Evolutionary conservation across 2,797 vertebrate species (phyloP), one percentile per base, ranked within the genome.

Genomic region (Pristis pectinata): DNA sequence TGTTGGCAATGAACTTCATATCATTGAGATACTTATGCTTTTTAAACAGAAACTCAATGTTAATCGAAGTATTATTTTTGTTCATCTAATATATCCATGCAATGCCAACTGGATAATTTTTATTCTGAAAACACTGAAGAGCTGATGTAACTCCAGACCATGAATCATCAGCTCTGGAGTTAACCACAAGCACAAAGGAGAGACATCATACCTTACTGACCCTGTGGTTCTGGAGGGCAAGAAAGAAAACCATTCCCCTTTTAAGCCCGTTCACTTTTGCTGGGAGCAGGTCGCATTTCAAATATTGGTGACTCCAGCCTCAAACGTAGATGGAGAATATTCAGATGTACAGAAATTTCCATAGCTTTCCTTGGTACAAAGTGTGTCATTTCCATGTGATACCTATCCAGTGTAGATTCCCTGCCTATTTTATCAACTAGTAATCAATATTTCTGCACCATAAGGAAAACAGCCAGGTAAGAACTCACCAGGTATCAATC

Each of bases 61-160:
- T 93, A 93, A 15, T 93, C 92, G 53, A 74, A 74, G 34, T 41
- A 67, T 72, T 74, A 53, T n/a, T 74, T 94, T 76, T 76, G 64
- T 94, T 53, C 92, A 76, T 56, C 92, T 30, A 76, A 94, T 94
- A 76, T 94, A 70, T 76, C 41, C 70, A 67, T 76, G 67, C 49
- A 76, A 94, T 74, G 72, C 70, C 92, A 94, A 74, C 92, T 94
- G 92, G 44, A 94, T 72, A 70, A 49, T 76, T 74, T 83, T 76
- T 53, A 44, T 76, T 76, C 76, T 94, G 92, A 93, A 76, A 76
- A 74, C 44, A 11, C 17, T 27, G 1, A 19, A 30, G 53, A 74
- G 67, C 94, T 94, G 92, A 94, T 94, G 49, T 76, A 74, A 19
- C 70, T 94, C 92, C 70, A 93, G 44, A 53, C 49, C 49, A 24